Evolutionary conservation across 2,797 vertebrate genomes (phyloP).

Genomic region (Aeoliscus strigatus): DNA sequence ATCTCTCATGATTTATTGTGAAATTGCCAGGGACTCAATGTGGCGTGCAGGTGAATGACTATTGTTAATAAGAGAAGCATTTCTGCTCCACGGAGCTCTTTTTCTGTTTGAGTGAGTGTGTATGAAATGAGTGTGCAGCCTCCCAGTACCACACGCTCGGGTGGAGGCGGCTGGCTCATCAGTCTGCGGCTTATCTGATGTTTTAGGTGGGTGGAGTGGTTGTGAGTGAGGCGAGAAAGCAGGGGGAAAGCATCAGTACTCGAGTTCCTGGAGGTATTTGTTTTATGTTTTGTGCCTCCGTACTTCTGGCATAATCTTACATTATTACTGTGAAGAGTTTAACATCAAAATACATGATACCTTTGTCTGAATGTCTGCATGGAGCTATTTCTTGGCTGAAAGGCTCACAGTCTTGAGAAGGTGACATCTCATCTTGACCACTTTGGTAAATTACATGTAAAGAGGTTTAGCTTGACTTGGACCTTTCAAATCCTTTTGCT

Average conservation of each 20-base stretch:
- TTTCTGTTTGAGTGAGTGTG: conserved; percentile 71
- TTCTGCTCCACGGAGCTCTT: conserved; percentile 75
- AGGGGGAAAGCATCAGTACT: conserved; percentile 28
- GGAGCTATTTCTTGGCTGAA: no score
- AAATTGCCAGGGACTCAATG: conserved; percentile 75
- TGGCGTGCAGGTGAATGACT: conserved; percentile 77
- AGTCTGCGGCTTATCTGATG: conserved; percentile 64
- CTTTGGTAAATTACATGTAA: conserved; percentile 23
- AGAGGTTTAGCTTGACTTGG: conserved; percentile 27
- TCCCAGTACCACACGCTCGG: conserved; percentile 63
- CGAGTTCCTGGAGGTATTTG: conserved; percentile 28
- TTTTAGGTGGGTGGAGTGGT: conserved; percentile 61
- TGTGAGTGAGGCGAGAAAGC: conserved; percentile 39
- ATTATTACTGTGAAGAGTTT: no score
- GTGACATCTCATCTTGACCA: conserved; percentile 17
- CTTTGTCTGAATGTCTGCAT: no score
- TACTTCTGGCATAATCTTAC: no score
- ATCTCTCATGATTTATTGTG: conserved; percentile 70
- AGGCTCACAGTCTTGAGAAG: conserved; percentile 5
- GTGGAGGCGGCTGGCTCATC: conserved; percentile 67
- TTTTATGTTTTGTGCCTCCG: no score
- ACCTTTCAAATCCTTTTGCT: no score
- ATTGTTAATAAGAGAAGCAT: conserved; percentile 76
- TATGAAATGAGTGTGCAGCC: conserved; percentile 71
- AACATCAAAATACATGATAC: no score